Evolutionary conservation across 2,797 vertebrate species (phyloP).

Genomic region (Myotis vivesi): DNA sequence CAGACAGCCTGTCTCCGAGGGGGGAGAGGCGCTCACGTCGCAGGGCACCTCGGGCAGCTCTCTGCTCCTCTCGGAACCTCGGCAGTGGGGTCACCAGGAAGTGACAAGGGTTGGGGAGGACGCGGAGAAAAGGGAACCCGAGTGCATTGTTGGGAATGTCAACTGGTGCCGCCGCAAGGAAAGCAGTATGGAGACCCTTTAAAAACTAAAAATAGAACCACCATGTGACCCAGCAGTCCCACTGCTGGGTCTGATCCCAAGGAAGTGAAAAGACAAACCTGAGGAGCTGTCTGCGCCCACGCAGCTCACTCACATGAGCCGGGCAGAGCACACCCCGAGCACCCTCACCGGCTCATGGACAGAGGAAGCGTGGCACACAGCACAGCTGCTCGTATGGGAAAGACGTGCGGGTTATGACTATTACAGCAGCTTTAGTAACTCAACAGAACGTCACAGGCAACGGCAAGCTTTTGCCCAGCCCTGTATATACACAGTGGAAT

Average conservation of each 20-base stretch:
- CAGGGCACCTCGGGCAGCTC: background rate
- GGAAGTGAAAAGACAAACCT: background rate
- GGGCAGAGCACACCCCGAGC: too few relatives aligned
- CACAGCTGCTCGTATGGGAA: too few relatives aligned
- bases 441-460: too few relatives aligned
- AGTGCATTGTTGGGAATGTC: accelerated
- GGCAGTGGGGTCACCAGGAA: background rate
- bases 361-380: background rate
- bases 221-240: background rate
- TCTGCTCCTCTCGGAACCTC: background rate
- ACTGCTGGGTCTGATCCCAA: background rate
- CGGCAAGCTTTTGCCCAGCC: too few relatives aligned
- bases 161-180: background rate
- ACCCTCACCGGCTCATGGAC: too few relatives aligned
- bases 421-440: too few relatives aligned
- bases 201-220: accelerated
- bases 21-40: accelerated
- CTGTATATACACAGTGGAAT: accelerated
- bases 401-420: too few relatives aligned
- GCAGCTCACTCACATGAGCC: too few relatives aligned
- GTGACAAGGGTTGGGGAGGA: accelerated
- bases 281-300: accelerated
- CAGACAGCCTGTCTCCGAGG: background rate
- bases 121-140: background rate
- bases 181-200: background rate